Evolutionary conservation across 1,140 invertebrate species (phyloP).

Genomic region (Globodera ellingtonae): DNA sequence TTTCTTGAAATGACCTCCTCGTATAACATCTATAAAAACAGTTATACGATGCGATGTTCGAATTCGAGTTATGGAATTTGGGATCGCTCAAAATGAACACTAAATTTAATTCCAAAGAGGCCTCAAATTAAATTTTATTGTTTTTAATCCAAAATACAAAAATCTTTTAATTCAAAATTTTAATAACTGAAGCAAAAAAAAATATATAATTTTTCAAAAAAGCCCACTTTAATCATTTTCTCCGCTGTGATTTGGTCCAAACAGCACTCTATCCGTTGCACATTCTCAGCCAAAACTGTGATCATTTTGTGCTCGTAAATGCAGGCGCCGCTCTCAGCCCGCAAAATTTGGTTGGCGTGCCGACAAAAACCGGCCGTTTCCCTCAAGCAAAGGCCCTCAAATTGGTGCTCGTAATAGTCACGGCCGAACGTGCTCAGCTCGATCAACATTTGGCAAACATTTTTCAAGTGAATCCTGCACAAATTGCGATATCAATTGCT

Average conservation of each 20-base stretch:
- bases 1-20: constrained; percentile 82
- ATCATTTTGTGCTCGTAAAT: constrained; percentile 99
- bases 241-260: constrained; percentile 91
- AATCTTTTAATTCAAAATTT: too few relatives aligned
- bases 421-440: constrained; percentile 90
- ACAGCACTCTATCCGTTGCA: constrained; percentile 94
- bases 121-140: too few relatives aligned
- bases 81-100: too few relatives aligned
- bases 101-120: too few relatives aligned
- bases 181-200: too few relatives aligned
- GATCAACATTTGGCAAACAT: constrained; percentile 99
- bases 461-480: constrained; percentile 86
- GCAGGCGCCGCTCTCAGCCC: constrained; percentile 95
- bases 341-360: constrained; percentile 96
- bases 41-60: too few relatives aligned
- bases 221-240: constrained; percentile 76
- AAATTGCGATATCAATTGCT: not conserved
- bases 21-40: constrained; percentile 78
- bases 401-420: constrained; percentile 96
- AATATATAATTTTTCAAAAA: too few relatives aligned
- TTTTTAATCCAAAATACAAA: too few relatives aligned
- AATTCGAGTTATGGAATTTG: too few relatives aligned
- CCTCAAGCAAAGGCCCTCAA: constrained; percentile 92
- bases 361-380: constrained; percentile 98
- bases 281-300: constrained; percentile 92